These are phyloP conservation scores for Caranx melampygus DNA, from an alignment of 2,113 vertebrate genomes.

Conservation along the genomic window DNA sequence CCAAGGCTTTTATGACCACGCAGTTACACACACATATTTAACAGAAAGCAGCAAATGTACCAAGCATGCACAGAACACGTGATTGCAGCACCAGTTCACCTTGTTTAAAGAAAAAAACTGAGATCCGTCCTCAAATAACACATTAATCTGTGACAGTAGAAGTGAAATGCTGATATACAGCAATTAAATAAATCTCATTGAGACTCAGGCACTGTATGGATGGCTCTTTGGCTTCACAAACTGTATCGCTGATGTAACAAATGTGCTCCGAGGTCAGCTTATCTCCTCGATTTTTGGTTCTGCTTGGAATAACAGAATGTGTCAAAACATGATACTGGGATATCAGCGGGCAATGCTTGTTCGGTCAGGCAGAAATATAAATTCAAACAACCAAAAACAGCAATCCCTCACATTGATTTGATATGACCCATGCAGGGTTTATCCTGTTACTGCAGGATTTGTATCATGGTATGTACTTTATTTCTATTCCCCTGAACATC, in stretches of 20 bases:
- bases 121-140: constrained; percentile 7
- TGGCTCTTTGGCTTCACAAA: constrained; percentile 10
- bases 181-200: constrained; percentile 18
- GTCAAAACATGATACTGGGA: constrained; percentile 60
- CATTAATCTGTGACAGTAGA: constrained; percentile 19
- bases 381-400: constrained; percentile 53
- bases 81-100: not conserved
- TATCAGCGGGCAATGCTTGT: constrained; percentile 44
- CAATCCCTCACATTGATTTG: constrained; percentile 56
- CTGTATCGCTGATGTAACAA: constrained; percentile 36
- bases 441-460: constrained; percentile 50
- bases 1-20: constrained; percentile 18
- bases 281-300: constrained; percentile 47
- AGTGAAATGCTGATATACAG: constrained; percentile 21
- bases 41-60: constrained; percentile 1
- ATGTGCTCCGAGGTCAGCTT: constrained; percentile 47
- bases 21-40: constrained; percentile 11
- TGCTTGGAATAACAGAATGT: constrained; percentile 52
- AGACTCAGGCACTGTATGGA: constrained; percentile 12
- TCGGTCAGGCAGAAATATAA: constrained; percentile 51
- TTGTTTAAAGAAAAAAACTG: not conserved
- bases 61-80: not conserved
- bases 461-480: constrained; percentile 28
- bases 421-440: constrained; percentile 51
- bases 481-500: constrained; percentile 30